A percentile compares a stretch with the other conserved stretches of the same genome.
Conservation (phyloP, 2,113 vertebrate genomes). For the Heterotis niloticus region DNA sequence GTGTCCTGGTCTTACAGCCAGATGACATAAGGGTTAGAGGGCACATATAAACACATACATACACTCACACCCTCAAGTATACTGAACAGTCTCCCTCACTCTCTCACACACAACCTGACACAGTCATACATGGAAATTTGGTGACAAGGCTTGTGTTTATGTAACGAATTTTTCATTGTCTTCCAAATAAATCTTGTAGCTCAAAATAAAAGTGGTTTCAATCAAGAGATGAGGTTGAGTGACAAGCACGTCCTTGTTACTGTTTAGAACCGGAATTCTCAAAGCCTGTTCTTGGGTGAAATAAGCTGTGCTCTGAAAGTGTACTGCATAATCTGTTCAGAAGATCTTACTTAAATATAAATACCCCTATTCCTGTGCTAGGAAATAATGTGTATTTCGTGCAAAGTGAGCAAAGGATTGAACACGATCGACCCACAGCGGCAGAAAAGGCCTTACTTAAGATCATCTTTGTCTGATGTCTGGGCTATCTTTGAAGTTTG, state of each 20-base stretch:
- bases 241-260: not conserved
- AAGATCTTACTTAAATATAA: constrained; percentile 64
- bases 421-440: not conserved
- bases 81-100: no score
- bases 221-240: not conserved
- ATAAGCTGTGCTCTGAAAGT: constrained; percentile 34
- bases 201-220: not conserved
- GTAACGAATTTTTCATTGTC: not conserved
- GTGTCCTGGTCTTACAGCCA: not conserved
- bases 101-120: not conserved
- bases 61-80: not conserved
- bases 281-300: constrained; percentile 41
- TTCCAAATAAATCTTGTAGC: no score
- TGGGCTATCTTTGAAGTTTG: constrained; percentile 4
- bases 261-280: not conserved
- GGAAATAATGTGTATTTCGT: constrained; percentile 63
- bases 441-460: constrained; percentile 6
- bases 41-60: not conserved
- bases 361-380: constrained; percentile 22
- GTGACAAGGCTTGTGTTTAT: not conserved
- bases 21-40: not conserved
- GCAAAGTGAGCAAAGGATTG: constrained; percentile 46
- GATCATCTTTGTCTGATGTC: not conserved
- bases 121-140: not conserved
- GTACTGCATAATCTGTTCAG: constrained; percentile 54